A percentile compares a stretch with the other conserved stretches of the same genome.
These are phyloP conservation scores for Tribolium freemani DNA, from an alignment of 2,888 invertebrate species.

Conservation along the genomic window DNA sequence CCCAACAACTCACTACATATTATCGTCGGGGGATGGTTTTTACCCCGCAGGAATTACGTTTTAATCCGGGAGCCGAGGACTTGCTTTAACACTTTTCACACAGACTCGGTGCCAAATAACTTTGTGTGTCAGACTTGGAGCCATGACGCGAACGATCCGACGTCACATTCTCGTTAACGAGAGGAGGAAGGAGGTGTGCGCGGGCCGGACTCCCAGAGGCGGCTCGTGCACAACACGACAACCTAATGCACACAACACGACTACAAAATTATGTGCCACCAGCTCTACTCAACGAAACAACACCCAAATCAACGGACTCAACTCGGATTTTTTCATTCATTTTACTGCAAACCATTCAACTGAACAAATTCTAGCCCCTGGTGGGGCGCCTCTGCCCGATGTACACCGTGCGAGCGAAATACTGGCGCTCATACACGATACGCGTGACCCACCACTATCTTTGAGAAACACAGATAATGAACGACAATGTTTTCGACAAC, in stretches of 20 bases:
- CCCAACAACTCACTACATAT: slow-evolving; percentile 13
- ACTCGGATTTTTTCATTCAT: no score
- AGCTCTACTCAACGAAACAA: no score
- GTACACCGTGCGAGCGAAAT: slow-evolving; percentile 5
- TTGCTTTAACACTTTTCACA: slow-evolving; percentile 22
- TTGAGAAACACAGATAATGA: slow-evolving; percentile 16
- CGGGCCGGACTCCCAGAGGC: slow-evolving; percentile 5
- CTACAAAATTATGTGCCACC: no score
- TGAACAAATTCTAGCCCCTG: not conserved
- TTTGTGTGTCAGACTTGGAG: slow-evolving; percentile 49
- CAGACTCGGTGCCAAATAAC: slow-evolving; percentile 41
- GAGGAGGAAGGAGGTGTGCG: slow-evolving; percentile 36
- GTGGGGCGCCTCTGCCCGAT: not conserved
- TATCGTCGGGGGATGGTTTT: not conserved
- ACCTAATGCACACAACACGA: no score
- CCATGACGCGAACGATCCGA: slow-evolving; percentile 50
- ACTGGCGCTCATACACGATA: slow-evolving; percentile 2
- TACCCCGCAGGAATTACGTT: slow-evolving; percentile 11
- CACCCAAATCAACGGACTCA: no score
- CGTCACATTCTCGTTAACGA: slow-evolving; percentile 50
- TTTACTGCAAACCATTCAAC: not conserved
- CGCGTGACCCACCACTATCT: slow-evolving; percentile 25
- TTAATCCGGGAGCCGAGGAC: slow-evolving; percentile 13
- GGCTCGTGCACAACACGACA: not conserved
- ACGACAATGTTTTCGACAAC: slow-evolving; percentile 11